phyloP scores from a whole-genome alignment of 2,888 invertebrate species.

The Amiota mariae region DNA sequence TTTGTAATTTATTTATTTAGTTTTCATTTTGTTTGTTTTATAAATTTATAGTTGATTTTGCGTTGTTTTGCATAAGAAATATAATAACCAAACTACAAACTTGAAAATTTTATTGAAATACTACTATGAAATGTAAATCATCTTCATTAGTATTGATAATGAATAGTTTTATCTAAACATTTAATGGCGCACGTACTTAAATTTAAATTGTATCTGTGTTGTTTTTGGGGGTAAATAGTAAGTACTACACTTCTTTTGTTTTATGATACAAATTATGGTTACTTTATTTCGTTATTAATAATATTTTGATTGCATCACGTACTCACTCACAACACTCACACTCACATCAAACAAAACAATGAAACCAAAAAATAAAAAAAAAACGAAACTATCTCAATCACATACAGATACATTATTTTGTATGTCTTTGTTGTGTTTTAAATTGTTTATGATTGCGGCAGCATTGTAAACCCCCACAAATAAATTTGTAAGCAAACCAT shows the following conservation, averaged over 20 bases:
- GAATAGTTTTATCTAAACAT: constrained; percentile 20
- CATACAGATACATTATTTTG: neutral
- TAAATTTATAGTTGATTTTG: too few relatives aligned
- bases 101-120: too few relatives aligned
- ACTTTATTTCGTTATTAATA: constrained; percentile 65
- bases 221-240: too few relatives aligned
- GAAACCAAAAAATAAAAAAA: neutral
- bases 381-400: neutral
- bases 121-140: too few relatives aligned
- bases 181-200: constrained; percentile 50
- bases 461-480: too few relatives aligned
- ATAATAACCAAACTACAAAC: too few relatives aligned
- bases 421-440: neutral
- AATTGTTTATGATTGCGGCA: neutral
- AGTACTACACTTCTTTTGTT: constrained; percentile 38
- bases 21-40: too few relatives aligned
- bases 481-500: too few relatives aligned
- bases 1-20: too few relatives aligned
- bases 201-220: constrained; percentile 30
- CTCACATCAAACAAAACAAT: neutral
- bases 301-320: constrained; percentile 66
- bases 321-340: constrained; percentile 36
- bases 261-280: constrained; percentile 64
- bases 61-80: too few relatives aligned
- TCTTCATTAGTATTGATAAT: neutral